Base-by-base conservation (phyloP, 35 echinoderm and acorn worm species). In the Holothuria glaberrima region DNA sequence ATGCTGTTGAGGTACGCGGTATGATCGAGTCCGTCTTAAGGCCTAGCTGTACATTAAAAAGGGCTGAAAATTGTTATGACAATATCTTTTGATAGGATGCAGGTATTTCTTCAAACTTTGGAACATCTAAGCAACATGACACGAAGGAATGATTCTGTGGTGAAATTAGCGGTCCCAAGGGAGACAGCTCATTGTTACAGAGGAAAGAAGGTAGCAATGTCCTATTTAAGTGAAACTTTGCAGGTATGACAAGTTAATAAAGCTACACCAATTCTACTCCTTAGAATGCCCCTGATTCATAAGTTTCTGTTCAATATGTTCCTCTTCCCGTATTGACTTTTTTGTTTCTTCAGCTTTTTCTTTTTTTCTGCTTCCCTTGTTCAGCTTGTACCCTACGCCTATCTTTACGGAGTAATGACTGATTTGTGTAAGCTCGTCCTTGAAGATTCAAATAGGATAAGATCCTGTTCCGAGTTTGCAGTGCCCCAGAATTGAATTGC, bases 401-500 rank as follows among this genome's bases (percentile, higher is more conserved):
- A 50, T 82, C 79, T 61, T 82, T 61, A 28, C n/a, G n/a, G n/a
- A n/a, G n/a, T n/a, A n/a, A n/a, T n/a, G n/a, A n/a, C n/a, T n/a
- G n/a, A n/a, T n/a, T n/a, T n/a, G n/a, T n/a, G n/a, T n/a, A n/a
- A n/a, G n/a, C n/a, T n/a, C n/a, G n/a, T n/a, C n/a, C n/a, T n/a
- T n/a, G n/a, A n/a, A n/a, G n/a, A n/a, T n/a, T n/a, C n/a, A n/a
- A n/a, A n/a, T n/a, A n/a, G n/a, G n/a, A n/a, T n/a, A 80, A 52
- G 5, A 52, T 52, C 19, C 19, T 48, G 26, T 33, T 52, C 12
- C 76, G 44, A n/a, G 12, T 27, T 57, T 21, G 38, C 4, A 25
- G 28, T 31, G 75, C 9, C 12, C 75, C 76, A 80, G 16, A 80
- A 52, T 80, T 80, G 33, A 48, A 80, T 52, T 80, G 76, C 76